Percentiles rank a stretch among this genome's conserved stretches.
Conservation (phyloP, 2,113 vertebrate species). For the Dicrurus megarhynchus region DNA sequence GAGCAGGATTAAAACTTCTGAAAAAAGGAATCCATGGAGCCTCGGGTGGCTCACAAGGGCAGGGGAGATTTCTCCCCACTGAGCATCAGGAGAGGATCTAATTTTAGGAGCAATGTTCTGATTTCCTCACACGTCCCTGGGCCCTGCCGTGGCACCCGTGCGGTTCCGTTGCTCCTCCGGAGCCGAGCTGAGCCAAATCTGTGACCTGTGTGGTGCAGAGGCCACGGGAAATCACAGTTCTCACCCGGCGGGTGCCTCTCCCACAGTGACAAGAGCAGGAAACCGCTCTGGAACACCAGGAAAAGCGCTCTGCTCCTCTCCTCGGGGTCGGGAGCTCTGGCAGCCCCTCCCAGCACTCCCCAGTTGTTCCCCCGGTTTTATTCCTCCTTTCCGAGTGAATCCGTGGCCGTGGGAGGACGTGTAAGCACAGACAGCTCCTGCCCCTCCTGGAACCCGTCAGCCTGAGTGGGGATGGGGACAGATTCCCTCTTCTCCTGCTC, state of each 20-base stretch:
- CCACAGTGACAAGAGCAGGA: background rate
- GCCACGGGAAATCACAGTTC: background rate
- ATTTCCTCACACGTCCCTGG: background rate
- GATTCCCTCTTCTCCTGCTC: background rate
- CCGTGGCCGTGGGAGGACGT: background rate
- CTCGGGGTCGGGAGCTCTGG: background rate
- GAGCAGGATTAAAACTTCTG: background rate
- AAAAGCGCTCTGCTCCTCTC: background rate
- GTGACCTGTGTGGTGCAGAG: background rate
- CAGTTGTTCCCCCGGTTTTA: rapidly evolving
- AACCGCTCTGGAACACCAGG: background rate
- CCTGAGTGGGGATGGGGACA: background rate
- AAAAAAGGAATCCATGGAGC: background rate
- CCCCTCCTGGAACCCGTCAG: background rate
- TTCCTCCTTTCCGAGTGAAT: background rate
- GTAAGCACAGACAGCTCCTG: background rate
- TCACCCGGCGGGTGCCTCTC: background rate
- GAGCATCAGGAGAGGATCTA: background rate
- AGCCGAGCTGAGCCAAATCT: background rate
- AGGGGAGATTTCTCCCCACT: background rate
- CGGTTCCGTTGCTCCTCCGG: background rate
- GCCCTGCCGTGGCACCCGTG: background rate
- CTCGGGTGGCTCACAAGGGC: background rate
- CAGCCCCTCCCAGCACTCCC: background rate
- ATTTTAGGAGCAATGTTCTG: background rate